Evolutionary conservation across 2,888 invertebrate species (phyloP).

Genomic region (Lasioglossum oenotherae): DNA sequence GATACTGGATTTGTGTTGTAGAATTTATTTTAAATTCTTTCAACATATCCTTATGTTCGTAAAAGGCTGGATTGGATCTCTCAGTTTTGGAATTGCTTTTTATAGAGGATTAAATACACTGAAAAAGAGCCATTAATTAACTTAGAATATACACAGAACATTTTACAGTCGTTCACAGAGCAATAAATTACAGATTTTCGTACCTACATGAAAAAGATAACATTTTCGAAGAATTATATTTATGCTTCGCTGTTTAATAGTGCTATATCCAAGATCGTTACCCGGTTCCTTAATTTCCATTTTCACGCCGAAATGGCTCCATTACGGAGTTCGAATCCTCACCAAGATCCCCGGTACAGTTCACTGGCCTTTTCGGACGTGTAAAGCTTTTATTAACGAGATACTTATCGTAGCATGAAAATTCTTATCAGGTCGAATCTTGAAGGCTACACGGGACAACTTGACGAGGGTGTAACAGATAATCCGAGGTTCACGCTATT

Average conservation of each 20-base stretch:
- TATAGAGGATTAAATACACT: not conserved
- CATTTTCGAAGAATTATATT: not conserved
- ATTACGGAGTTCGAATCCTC: slow-evolving; percentile 1
- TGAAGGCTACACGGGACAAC: slow-evolving; percentile 46
- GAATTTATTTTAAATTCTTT: not conserved
- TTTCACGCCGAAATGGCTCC: slow-evolving; percentile 21
- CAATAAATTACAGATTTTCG: not conserved
- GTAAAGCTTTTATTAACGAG: slow-evolving; percentile 52
- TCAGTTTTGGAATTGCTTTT: not conserved
- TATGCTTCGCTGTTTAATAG: not conserved
- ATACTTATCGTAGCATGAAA: slow-evolving; percentile 53
- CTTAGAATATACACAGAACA: not conserved
- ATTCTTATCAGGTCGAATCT: slow-evolving; percentile 55
- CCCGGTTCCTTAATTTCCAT: slow-evolving; percentile 5
- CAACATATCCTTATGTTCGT: not conserved
- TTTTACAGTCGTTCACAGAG: not conserved
- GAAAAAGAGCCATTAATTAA: not conserved
- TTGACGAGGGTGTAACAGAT: slow-evolving; percentile 60
- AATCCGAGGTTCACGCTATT: slow-evolving; percentile 59
- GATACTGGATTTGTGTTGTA: not conserved
- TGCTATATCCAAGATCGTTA: not conserved
- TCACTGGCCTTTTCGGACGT: slow-evolving; percentile 29
- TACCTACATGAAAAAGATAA: not conserved
- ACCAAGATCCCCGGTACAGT: not conserved
- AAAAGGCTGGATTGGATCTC: not conserved